Base-by-base conservation (phyloP, 2,797 vertebrate genomes). In the Mionectes olivaceus region DNA sequence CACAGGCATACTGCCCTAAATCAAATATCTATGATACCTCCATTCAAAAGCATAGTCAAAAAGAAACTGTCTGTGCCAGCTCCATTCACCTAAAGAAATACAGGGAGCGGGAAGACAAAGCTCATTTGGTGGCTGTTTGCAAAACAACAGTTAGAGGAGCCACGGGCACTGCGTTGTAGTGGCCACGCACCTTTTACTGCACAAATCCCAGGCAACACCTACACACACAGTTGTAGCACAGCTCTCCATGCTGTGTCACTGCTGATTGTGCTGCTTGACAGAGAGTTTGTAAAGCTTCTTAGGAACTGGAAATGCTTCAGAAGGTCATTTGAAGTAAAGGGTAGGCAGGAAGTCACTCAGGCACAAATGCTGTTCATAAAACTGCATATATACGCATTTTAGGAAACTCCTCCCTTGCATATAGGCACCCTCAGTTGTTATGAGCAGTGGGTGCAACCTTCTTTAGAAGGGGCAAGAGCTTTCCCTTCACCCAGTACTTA, bases 111-210 rank as follows among this genome's bases (percentile, higher is more conserved):
- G 39, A 82, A 81, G 6, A 65, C 14, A 60, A 80, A 68, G 23
- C n/a, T 55, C 0, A 18, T 57, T 80, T 39, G 37, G 32, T 49
- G n/a, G 3, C 13, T 87, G 32, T 37, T 87, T 37, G 27, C 3
- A 9, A 60, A 87, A 74, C 9, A 32, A 11, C 7, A 46, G 24
- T 23, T 60, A 15, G 39, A 74, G 47, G 32, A 30, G 11, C 21
- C 5, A 11, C 3, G 35, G 46, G 27, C 27, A 50, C 12, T 0
- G 0, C 19, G 4, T 39, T 35, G 1, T 8, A 49, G 18, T 35
- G 30, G 37, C 37, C 39, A 28, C 14, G 16, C 15, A 63, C 4
- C 15, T 49, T 49, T 79, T 30, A 47, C 25, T 39, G 28, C 46
- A 70, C 32, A 76, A 70, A 74, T 27, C 27, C 18, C 39, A 68